phyloP scores from a whole-genome alignment of 30 jellyfish, hydroid and myxozoan genomes.

The Clytia hemisphaerica region DNA sequence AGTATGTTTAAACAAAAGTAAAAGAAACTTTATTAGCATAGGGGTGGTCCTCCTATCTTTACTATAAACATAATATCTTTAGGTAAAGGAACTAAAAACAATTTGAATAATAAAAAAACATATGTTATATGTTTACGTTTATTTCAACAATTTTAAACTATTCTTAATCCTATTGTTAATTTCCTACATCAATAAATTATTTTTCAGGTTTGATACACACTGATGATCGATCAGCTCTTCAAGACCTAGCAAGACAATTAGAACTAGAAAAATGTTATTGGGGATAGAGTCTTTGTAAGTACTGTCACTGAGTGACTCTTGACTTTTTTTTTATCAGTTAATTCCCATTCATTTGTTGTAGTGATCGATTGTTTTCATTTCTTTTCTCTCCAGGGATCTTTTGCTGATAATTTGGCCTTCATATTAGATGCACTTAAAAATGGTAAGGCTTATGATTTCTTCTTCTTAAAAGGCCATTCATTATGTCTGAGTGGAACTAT shows the following conservation, averaged over 20 bases:
- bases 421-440: conserved; percentile 66
- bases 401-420: conserved; percentile 92
- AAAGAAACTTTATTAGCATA: too few relatives aligned
- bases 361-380: background rate
- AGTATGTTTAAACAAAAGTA: too few relatives aligned
- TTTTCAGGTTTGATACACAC: conserved; percentile 74
- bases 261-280: conserved; percentile 82
- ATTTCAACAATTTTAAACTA: too few relatives aligned
- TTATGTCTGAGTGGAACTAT: background rate
- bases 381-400: conserved; percentile 67
- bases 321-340: background rate
- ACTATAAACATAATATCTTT: too few relatives aligned
- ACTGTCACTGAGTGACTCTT: background rate
- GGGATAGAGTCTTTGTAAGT: conserved; percentile 85
- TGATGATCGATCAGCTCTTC: conserved; percentile 85
- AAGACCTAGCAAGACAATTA: conserved; percentile 87
- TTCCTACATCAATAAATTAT: too few relatives aligned
- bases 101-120: too few relatives aligned
- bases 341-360: background rate
- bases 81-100: too few relatives aligned
- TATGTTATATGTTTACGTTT: too few relatives aligned
- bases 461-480: background rate
- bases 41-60: too few relatives aligned
- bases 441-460: conserved; percentile 32
- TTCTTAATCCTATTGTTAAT: too few relatives aligned